phyloP scores from a whole-genome alignment of 2,113 vertebrate genomes.

The Rhabdornis inornatus region DNA sequence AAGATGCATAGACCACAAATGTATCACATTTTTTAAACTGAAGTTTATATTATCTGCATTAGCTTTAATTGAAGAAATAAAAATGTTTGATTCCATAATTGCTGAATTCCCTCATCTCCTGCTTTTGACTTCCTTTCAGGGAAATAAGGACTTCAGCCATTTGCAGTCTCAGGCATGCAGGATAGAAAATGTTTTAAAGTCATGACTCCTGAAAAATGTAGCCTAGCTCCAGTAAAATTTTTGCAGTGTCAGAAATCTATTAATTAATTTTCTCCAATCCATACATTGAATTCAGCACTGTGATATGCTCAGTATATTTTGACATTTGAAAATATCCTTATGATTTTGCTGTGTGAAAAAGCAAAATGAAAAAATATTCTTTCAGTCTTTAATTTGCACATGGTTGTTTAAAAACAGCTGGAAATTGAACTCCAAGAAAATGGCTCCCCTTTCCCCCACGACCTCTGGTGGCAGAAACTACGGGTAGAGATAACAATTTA shows the following conservation, averaged over 20 bases:
- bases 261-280: not conserved
- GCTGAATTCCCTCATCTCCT: not conserved
- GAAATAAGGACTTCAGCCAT: not conserved
- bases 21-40: not conserved
- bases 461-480: not conserved
- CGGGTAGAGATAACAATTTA: not conserved
- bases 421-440: not conserved
- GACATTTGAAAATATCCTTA: not conserved
- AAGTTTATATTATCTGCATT: not conserved
- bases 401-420: not conserved
- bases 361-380: not conserved
- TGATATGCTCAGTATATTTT: not conserved
- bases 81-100: not conserved
- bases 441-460: not conserved
- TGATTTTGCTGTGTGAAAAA: not conserved
- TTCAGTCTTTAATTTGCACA: not conserved
- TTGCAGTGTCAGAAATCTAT: not conserved
- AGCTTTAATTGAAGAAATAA: not conserved
- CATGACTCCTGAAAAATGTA: not conserved
- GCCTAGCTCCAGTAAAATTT: not conserved
- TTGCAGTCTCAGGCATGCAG: not conserved
- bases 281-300: not conserved
- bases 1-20: not conserved
- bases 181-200: not conserved
- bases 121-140: not conserved